Percentiles rank a stretch among this genome's conserved stretches.
Evolutionary conservation across 1,140 invertebrate genomes (phyloP).

Genomic region (Drosophila tsacasi): DNA sequence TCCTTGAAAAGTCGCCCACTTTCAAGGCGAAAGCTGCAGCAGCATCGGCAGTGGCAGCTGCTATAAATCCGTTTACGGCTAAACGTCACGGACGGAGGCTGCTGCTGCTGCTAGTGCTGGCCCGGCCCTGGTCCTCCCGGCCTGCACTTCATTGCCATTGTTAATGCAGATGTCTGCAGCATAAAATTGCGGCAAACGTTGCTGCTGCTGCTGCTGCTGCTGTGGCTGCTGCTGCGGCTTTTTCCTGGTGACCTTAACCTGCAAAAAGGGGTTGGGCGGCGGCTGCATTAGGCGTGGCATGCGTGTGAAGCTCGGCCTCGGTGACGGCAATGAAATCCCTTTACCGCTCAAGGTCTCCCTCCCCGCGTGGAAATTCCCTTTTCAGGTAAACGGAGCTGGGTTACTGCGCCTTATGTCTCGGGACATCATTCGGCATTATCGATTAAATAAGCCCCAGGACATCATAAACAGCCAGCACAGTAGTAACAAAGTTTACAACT

Average conservation of each 20-base stretch:
- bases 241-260: conserved; percentile 68
- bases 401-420: conserved; percentile 32
- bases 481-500: conserved; percentile 58
- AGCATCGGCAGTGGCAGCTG: conserved; percentile 28
- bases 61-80: conserved; percentile 76
- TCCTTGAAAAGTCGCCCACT: conserved; percentile 51
- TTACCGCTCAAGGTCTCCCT: conserved; percentile 47
- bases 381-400: conserved; percentile 40
- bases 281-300: conserved; percentile 61
- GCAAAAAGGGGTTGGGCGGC: conserved; percentile 45
- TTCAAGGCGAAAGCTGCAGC: conserved; percentile 56
- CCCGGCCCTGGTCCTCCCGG: conserved; percentile 8
- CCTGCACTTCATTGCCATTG: conserved; percentile 75
- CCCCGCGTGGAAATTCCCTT: conserved; percentile 20
- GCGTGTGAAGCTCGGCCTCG: conserved; percentile 54
- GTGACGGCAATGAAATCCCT: conserved; percentile 72
- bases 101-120: conserved; percentile 8
- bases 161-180: conserved; percentile 73
- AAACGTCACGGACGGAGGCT: conserved; percentile 58
- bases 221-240: conserved; percentile 23
- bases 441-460: conserved; percentile 60
- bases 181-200: conserved; percentile 65
- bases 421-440: conserved; percentile 51
- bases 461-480: conserved; percentile 44
- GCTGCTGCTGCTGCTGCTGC: conserved; percentile 37